Conservation (phyloP, 2,113 vertebrate species). For the Pelecanus crispus region DNA sequence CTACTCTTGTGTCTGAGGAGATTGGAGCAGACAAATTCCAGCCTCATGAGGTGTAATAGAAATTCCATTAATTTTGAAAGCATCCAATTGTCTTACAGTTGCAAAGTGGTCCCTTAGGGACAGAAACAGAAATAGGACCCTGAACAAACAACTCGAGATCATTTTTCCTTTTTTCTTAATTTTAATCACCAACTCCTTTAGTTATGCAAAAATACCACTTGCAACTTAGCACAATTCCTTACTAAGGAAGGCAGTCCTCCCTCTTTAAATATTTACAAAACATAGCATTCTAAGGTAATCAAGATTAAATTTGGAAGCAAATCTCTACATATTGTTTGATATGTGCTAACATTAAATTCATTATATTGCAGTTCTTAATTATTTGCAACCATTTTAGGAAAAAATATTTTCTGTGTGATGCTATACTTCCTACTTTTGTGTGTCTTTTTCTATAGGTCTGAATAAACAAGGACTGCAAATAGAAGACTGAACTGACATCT, state of each 20-base stretch:
- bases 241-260: neutral
- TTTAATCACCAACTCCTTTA: neutral
- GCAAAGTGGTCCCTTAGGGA: neutral
- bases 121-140: neutral
- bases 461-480: neutral
- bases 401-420: neutral
- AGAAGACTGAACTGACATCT: neutral
- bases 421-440: neutral
- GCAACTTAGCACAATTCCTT: neutral
- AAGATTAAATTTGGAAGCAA: neutral
- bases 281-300: neutral
- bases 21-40: neutral
- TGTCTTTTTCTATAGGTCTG: neutral
- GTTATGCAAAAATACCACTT: neutral
- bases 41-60: neutral
- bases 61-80: conserved; percentile 9
- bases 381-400: neutral
- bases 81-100: neutral
- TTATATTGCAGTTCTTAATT: neutral
- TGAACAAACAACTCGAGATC: neutral
- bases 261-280: neutral
- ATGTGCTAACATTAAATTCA: neutral
- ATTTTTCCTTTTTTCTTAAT: neutral
- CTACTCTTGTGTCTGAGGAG: neutral
- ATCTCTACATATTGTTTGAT: neutral